Base-by-base conservation (phyloP, 2,797 vertebrate species). In the Fringilla coelebs region DNA sequence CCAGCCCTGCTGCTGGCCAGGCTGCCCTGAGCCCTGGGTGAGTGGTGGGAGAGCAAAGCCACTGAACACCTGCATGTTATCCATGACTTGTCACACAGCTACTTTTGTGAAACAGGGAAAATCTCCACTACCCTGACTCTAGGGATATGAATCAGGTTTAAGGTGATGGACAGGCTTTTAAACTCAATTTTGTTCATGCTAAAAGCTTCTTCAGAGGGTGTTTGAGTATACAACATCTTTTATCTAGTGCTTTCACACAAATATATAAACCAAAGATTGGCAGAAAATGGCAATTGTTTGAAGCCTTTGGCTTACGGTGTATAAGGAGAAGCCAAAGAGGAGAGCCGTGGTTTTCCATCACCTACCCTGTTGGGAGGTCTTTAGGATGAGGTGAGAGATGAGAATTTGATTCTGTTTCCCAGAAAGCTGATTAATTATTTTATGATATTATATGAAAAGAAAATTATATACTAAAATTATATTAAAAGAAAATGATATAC, bases 1-100 rank as follows among this genome's bases (percentile, higher is more conserved):
- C n/a, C 20, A 5, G 0, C 19, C 6, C 1, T 19, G 58, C 22
- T 43, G 21, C 51, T 57, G 1, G 1, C 17, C 41, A 41, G 2
- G 12, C 38, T 67, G 61, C 32, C 38, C 41, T 13, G 11, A 70
- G 74, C 29, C 65, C 34, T 22, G 36, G 17, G 6, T 13, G 46
- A 22, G 13, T 14, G 71, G 5, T 14, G 10, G 45, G 10, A 82
- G 10, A 78, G 46, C 21, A 83, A 38, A 31, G 28, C 8, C 40
- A 34, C n/a, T 5, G 7, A 81, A 45, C 12, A 55, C 5, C 51
- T 29, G 15, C 24, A 19, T 0, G 0, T 31, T 43, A 41, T 19
- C 45, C 13, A 24, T 41, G 34, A 75, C 43, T 57, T 81, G 21
- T 54, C 54, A 71, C 19, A 45, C 15, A 45, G 7, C 1, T 2